A percentile compares a stretch with the other conserved stretches of the same genome.
These are phyloP conservation scores for Melipona bicolor DNA, from an alignment of 2,888 invertebrate species.

Conservation along the genomic window DNA sequence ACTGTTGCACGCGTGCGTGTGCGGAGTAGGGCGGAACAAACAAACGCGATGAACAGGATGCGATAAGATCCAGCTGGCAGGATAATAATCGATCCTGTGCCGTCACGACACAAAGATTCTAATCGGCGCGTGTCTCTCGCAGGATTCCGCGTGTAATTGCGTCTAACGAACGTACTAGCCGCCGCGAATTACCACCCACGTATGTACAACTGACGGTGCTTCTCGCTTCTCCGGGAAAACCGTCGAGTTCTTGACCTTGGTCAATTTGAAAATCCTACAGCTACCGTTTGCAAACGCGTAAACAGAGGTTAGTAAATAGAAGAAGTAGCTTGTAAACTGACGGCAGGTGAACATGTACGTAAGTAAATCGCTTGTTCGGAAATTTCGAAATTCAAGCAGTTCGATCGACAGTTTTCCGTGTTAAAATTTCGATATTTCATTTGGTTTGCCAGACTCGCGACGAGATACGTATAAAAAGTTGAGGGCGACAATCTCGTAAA, in stretches of 20 bases:
- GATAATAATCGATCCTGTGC: slow-evolving; percentile 42
- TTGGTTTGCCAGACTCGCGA: not conserved
- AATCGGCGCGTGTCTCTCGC: slow-evolving; percentile 24
- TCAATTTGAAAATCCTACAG: slow-evolving; percentile 28
- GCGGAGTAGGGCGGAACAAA: not conserved
- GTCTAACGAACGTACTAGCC: slow-evolving; percentile 44
- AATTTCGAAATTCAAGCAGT: no score
- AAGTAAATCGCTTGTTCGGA: no score
- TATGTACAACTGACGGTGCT: not conserved
- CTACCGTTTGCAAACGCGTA: no score
- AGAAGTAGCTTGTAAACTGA: no score
- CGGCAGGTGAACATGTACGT: no score
- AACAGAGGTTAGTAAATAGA: no score
- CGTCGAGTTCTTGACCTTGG: slow-evolving; percentile 43
- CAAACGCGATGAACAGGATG: slow-evolving; percentile 44
- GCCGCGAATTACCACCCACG: slow-evolving; percentile 24
- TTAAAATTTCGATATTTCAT: not conserved
- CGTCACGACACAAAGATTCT: slow-evolving; percentile 21
- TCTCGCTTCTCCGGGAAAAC: slow-evolving; percentile 21
- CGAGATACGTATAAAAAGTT: not conserved
- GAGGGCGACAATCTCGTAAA: no score
- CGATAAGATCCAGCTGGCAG: slow-evolving; percentile 31
- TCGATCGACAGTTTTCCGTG: no score
- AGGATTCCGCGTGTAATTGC: slow-evolving; percentile 34
- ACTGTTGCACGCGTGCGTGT: not conserved